phyloP scores from a whole-genome alignment of 2,888 invertebrate genomes.

The Scrobipalpa atriplicella region DNA sequence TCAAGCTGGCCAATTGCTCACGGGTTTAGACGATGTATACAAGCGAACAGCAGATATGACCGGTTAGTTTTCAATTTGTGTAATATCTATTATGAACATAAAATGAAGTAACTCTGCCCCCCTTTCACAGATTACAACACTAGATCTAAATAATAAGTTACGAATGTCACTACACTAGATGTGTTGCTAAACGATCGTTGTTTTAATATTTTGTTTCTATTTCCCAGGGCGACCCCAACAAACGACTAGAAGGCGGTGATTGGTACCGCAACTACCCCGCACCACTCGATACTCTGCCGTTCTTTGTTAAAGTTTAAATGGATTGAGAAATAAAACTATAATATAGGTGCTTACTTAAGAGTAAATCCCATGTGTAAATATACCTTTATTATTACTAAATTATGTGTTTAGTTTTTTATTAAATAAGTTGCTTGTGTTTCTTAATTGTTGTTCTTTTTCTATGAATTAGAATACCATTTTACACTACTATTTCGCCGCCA shows the following conservation, averaged over 20 bases:
- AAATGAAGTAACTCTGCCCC: background rate
- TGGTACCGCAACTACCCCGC: slow-evolving; percentile 83
- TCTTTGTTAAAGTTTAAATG: slow-evolving; percentile 61
- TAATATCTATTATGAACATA: too few species aligned
- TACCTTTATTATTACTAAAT: background rate
- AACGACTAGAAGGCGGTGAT: slow-evolving; percentile 68
- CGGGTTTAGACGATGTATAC: too few species aligned
- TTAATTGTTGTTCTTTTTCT: background rate
- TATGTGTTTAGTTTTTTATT: background rate
- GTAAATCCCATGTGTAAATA: background rate
- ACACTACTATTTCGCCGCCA: too few species aligned
- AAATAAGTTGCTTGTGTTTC: background rate
- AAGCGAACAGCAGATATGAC: too few species aligned
- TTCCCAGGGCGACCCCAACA: slow-evolving; percentile 51
- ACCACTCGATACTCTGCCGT: slow-evolving; percentile 83
- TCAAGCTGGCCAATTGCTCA: too few species aligned
- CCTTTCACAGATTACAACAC: too few species aligned
- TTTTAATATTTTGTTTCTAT: background rate
- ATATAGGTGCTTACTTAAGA: background rate
- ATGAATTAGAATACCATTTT: too few species aligned
- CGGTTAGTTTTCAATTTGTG: too few species aligned
- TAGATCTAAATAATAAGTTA: too few species aligned
- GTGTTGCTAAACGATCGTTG: background rate
- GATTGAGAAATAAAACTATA: background rate
- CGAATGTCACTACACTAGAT: background rate